Evolutionary conservation across 2,113 vertebrate species (phyloP).

Genomic region (Trichechus manatus): DNA sequence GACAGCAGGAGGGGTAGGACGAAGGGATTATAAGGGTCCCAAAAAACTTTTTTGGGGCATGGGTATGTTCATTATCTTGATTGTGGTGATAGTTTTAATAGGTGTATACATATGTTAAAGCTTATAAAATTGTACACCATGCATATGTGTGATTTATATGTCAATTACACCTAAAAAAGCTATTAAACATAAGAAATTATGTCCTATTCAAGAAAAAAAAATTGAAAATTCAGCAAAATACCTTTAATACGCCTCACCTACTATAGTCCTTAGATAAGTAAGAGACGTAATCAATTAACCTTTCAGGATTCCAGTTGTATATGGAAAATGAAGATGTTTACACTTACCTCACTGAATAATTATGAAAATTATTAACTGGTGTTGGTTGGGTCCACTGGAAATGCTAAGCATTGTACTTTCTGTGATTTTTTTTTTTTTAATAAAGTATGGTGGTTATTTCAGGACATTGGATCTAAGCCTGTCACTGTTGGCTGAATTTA

Average conservation of each 20-base stretch:
- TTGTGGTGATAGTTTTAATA: not conserved
- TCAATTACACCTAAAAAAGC: not conserved
- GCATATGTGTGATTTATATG: not conserved
- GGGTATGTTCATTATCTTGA: not conserved
- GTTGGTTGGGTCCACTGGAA: not conserved
- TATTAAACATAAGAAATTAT: conserved; percentile 55
- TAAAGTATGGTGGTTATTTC: not conserved
- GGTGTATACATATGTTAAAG: not conserved
- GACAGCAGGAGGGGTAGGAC: not conserved
- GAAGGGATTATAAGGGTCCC: not conserved
- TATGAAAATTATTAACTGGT: conserved; percentile 6
- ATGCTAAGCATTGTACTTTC: not conserved
- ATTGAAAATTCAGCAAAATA: conserved; percentile 23
- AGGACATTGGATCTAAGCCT: not conserved
- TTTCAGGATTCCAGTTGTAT: not conserved
- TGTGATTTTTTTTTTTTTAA: conserved; percentile 8
- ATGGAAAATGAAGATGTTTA: not conserved
- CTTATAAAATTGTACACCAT: not conserved
- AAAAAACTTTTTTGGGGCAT: not conserved
- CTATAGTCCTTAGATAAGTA: not conserved
- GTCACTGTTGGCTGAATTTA: not conserved
- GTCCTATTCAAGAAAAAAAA: not conserved
- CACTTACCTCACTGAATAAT: not conserved
- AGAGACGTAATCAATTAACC: not conserved
- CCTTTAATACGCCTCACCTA: not conserved